phyloP scores from a whole-genome alignment of 2,797 vertebrate species.

The Cirrhinus molitorella region DNA sequence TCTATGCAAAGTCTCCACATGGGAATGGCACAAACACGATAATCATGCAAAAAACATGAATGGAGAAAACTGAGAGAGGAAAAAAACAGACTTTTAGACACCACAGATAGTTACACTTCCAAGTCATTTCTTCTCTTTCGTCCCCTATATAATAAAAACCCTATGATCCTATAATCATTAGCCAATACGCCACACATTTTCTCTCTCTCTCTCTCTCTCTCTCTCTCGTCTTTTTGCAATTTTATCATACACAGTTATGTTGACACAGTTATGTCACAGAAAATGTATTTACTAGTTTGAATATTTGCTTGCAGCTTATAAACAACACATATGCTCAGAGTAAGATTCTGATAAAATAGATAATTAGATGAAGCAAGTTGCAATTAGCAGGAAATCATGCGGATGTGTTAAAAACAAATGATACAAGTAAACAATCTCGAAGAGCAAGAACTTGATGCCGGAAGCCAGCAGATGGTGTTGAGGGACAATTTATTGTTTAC shows the following conservation, averaged over 20 bases:
- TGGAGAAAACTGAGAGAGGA: constrained; percentile 60
- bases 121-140: background rate
- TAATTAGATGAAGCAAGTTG: constrained; percentile 15
- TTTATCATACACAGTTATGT: too few species aligned
- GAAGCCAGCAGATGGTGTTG: constrained; percentile 51
- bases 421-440: background rate
- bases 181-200: background rate
- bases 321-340: background rate
- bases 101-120: constrained; percentile 44
- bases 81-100: constrained; percentile 72
- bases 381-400: constrained; percentile 3
- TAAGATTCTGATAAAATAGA: background rate
- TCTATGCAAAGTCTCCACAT: constrained; percentile 81
- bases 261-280: background rate
- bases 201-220: too few species aligned
- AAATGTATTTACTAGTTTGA: constrained; percentile 27
- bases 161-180: constrained; percentile 14
- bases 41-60: constrained; percentile 73
- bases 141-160: background rate
- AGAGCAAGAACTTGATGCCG: background rate
- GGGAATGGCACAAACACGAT: constrained; percentile 73
- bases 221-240: background rate
- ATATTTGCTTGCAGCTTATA: constrained; percentile 18
- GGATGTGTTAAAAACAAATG: background rate
- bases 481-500: constrained; percentile 61